Conservation (phyloP, 1,140 invertebrate genomes). For the Phthorimaea operculella region DNA sequence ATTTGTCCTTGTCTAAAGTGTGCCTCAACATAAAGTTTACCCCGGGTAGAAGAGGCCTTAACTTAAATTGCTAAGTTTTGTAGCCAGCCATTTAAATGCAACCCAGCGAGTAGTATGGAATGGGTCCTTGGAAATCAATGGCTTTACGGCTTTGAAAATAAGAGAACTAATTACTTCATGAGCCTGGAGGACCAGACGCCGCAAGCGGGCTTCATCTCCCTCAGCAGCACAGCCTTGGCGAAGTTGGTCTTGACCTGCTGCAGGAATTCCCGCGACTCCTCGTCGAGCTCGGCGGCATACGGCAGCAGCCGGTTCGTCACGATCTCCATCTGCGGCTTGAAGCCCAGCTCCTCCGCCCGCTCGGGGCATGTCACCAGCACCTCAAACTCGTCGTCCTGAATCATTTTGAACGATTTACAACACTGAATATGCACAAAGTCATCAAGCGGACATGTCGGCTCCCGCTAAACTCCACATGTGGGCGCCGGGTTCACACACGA, state of each 20-base stretch:
- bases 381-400: conserved; percentile 53
- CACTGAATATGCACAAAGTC: conserved; percentile 18
- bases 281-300: conserved; percentile 73
- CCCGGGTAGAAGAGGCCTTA: too few relatives aligned
- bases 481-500: conserved; percentile 19
- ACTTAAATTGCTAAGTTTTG: too few relatives aligned
- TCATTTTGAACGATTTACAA: conserved; percentile 36
- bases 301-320: conserved; percentile 75
- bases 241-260: conserved; percentile 77
- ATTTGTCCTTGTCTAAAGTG: too few relatives aligned
- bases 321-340: conserved; percentile 73
- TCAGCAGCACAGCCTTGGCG: conserved; percentile 72
- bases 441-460: conserved; percentile 14
- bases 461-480: conserved; percentile 25
- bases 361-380: conserved; percentile 36
- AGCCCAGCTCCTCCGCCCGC: conserved; percentile 43
- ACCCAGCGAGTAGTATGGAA: too few relatives aligned
- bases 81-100: too few relatives aligned
- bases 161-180: conserved; percentile 67
- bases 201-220: conserved; percentile 76
- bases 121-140: too few relatives aligned
- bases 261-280: conserved; percentile 72
- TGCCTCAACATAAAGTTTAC: too few relatives aligned
- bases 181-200: conserved; percentile 72
- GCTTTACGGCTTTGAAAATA: too few relatives aligned